These are phyloP conservation scores for Syrista parreyssii DNA, from an alignment of 2,888 invertebrate species.

Conservation along the genomic window DNA sequence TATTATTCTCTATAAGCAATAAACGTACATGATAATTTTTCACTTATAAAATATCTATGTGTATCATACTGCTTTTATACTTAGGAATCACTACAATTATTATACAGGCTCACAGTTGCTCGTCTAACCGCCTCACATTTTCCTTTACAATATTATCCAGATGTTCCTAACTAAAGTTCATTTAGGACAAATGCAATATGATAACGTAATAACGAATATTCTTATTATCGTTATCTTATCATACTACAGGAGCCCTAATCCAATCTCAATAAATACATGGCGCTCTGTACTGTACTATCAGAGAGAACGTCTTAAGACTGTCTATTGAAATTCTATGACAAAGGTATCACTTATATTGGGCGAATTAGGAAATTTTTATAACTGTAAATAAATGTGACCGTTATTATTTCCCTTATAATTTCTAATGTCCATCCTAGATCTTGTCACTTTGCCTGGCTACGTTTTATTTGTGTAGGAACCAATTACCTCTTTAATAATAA, in stretches of 20 bases:
- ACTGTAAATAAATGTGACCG: neutral
- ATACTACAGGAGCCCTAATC: neutral
- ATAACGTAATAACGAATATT: constrained; percentile 23
- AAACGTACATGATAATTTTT: constrained; percentile 59
- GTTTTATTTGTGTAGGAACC: neutral
- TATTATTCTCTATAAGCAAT: constrained; percentile 61
- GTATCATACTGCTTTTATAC: constrained; percentile 31
- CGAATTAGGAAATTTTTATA: neutral
- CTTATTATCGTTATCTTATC: constrained; percentile 31
- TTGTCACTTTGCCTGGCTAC: neutral
- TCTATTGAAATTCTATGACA: neutral
- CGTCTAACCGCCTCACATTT: constrained; percentile 8
- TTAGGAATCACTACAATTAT: constrained; percentile 39
- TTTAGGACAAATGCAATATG: constrained; percentile 28
- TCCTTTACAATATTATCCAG: constrained; percentile 33
- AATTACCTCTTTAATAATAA: neutral
- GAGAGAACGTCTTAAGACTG: neutral
- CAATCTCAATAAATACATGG: constrained; percentile 1
- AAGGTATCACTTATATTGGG: neutral
- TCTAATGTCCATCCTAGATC: neutral
- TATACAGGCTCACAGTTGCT: constrained; percentile 41
- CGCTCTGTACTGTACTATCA: constrained; percentile 4
- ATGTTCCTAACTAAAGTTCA: constrained; percentile 34
- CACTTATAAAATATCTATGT: constrained; percentile 62
- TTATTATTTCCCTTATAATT: neutral